Conservation (phyloP, 2,797 vertebrate species). For the Cuculus canorus region DNA sequence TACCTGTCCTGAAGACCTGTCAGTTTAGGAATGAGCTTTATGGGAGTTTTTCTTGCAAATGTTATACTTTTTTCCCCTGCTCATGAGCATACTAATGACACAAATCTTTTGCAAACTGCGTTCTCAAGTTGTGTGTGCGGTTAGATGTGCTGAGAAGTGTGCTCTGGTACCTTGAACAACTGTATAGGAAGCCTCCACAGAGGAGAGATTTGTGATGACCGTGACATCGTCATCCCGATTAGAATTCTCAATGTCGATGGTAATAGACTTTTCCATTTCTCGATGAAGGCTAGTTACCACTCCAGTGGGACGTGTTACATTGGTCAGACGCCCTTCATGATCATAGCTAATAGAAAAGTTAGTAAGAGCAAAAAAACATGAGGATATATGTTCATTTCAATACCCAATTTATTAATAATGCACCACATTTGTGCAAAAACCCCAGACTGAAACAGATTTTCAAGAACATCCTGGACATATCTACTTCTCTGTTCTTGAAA, state of each 20-base stretch:
- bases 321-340: constrained; percentile 96
- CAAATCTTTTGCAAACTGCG: neutral
- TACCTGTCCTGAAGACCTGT: constrained; percentile 60
- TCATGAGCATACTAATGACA: neutral
- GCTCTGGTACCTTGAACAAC: constrained; percentile 93
- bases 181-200: constrained; percentile 97
- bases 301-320: constrained; percentile 96
- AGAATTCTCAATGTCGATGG: constrained; percentile 98
- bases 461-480: constrained; percentile 47
- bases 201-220: constrained; percentile 98
- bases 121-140: constrained; percentile 27
- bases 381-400: constrained; percentile 62
- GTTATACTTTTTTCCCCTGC: neutral
- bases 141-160: constrained; percentile 49
- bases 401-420: constrained; percentile 56
- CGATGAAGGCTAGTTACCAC: constrained; percentile 97
- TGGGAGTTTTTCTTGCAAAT: neutral
- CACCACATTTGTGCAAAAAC: constrained; percentile 31
- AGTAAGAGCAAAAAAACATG: constrained; percentile 66
- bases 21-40: constrained; percentile 37
- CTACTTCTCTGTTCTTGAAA: constrained; percentile 55
- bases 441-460: constrained; percentile 46
- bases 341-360: constrained; percentile 88
- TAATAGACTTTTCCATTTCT: constrained; percentile 98
- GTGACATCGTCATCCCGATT: constrained; percentile 98